phyloP scores from a whole-genome alignment of 2,113 vertebrate genomes.

The Forbesichthys agassizii region DNA sequence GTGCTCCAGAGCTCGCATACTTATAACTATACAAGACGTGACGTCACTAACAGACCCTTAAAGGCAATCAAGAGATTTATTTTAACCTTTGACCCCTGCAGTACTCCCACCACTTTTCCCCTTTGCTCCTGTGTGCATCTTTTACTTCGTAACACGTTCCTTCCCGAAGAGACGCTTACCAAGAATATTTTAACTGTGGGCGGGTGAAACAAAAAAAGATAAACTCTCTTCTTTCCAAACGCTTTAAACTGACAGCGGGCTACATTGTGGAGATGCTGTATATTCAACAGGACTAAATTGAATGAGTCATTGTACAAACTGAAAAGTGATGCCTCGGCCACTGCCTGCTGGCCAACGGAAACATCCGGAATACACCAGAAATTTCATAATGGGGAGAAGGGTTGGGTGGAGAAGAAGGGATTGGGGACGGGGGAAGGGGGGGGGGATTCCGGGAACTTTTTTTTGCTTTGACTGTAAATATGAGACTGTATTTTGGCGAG shows the following conservation, averaged over 20 bases:
- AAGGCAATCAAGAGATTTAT: constrained; percentile 63
- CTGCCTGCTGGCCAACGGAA: constrained; percentile 41
- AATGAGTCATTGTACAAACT: constrained; percentile 31
- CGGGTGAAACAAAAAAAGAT: constrained; percentile 12
- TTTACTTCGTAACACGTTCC: background rate
- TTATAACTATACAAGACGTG: constrained; percentile 53
- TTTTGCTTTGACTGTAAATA: constrained; percentile 58
- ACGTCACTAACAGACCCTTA: constrained; percentile 64
- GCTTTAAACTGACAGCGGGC: constrained; percentile 58
- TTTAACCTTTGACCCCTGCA: constrained; percentile 19
- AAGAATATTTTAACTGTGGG: constrained; percentile 48
- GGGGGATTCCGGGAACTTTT: constrained; percentile 31
- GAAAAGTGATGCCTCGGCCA: constrained; percentile 8
- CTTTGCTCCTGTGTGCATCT: constrained; percentile 49
- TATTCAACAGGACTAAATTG: constrained; percentile 44
- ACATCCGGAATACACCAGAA: constrained; percentile 22
- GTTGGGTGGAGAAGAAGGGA: constrained; percentile 4
- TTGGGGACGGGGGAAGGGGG: background rate
- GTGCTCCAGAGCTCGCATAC: background rate
- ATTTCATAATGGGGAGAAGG: constrained; percentile 10
- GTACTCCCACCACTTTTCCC: constrained; percentile 58
- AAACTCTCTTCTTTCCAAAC: constrained; percentile 49
- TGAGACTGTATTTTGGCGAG: constrained; percentile 31
- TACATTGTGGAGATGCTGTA: constrained; percentile 42
- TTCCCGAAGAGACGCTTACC: constrained; percentile 48